phyloP scores from a whole-genome alignment of 2,888 invertebrate genomes.

The Apotomis turbidana region DNA sequence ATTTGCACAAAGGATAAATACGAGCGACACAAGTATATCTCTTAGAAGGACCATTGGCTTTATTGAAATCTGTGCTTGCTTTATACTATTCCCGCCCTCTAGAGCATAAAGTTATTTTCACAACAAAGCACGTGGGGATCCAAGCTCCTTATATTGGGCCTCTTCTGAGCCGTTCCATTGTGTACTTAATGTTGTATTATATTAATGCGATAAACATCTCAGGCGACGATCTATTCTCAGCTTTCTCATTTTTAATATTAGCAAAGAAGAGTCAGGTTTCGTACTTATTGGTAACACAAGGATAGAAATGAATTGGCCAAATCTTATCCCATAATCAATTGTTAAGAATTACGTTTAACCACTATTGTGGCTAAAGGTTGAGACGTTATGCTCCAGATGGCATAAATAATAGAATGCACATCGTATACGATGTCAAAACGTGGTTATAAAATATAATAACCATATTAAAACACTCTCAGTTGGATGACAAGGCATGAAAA shows the following conservation, averaged over 20 bases:
- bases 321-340: slow-evolving; percentile 51
- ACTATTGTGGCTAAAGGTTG: slow-evolving; percentile 30
- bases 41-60: slow-evolving; percentile 73
- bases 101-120: slow-evolving; percentile 82
- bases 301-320: slow-evolving; percentile 68
- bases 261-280: slow-evolving; percentile 67
- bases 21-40: slow-evolving; percentile 70
- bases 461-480: slow-evolving; percentile 70
- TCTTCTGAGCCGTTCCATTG: slow-evolving; percentile 81
- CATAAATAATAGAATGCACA: slow-evolving; percentile 35
- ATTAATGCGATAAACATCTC: slow-evolving; percentile 84
- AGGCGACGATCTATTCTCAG: slow-evolving; percentile 66
- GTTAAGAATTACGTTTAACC: slow-evolving; percentile 29
- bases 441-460: slow-evolving; percentile 61
- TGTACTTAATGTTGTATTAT: slow-evolving; percentile 82
- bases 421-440: slow-evolving; percentile 54
- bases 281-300: slow-evolving; percentile 64
- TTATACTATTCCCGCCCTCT: slow-evolving; percentile 72
- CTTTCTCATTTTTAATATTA: slow-evolving; percentile 74
- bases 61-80: slow-evolving; percentile 76
- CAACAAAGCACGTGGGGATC: slow-evolving; percentile 78
- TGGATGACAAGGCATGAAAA: slow-evolving; percentile 78
- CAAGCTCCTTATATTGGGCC: slow-evolving; percentile 81
- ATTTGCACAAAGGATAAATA: slow-evolving; percentile 72
- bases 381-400: slow-evolving; percentile 39